These are phyloP conservation scores for Sinocyclocheilus rhinocerous DNA, from an alignment of 2,113 vertebrate genomes.

Conservation along the genomic window DNA sequence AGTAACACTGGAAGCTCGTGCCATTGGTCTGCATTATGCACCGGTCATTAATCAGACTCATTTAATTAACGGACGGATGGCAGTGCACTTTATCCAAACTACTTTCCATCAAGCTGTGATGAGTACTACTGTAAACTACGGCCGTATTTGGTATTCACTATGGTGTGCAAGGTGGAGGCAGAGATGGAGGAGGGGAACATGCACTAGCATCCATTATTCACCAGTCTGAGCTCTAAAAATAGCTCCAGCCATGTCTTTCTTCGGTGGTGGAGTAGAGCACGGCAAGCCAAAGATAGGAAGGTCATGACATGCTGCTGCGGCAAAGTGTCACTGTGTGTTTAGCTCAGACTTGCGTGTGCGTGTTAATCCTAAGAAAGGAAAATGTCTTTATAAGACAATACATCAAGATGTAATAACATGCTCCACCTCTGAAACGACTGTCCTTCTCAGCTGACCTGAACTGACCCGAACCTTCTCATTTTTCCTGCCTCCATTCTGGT, in stretches of 20 bases:
- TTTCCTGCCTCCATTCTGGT: neutral
- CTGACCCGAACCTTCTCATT: neutral
- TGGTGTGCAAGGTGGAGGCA: neutral
- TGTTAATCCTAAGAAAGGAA: neutral
- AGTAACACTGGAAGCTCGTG: slow-evolving; percentile 42
- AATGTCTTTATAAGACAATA: neutral
- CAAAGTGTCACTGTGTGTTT: slow-evolving; percentile 53
- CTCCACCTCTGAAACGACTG: neutral
- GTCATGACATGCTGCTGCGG: slow-evolving; percentile 63
- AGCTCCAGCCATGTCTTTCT: slow-evolving; percentile 61
- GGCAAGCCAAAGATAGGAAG: slow-evolving; percentile 73
- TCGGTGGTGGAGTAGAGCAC: slow-evolving; percentile 47
- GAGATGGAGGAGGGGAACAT: slow-evolving; percentile 4
- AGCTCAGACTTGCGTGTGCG: neutral
- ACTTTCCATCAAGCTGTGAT: neutral
- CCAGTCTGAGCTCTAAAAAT: slow-evolving; percentile 71
- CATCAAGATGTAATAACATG: neutral
- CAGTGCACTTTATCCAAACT: neutral
- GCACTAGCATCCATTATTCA: slow-evolving; percentile 74
- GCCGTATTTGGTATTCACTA: neutral
- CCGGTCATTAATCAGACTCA: neutral
- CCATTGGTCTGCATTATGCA: neutral
- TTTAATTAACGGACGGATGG: neutral
- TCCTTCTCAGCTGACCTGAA: neutral
- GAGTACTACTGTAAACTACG: neutral